phyloP scores from a whole-genome alignment of 2,888 invertebrate species.

The Crocallis elinguaria region DNA sequence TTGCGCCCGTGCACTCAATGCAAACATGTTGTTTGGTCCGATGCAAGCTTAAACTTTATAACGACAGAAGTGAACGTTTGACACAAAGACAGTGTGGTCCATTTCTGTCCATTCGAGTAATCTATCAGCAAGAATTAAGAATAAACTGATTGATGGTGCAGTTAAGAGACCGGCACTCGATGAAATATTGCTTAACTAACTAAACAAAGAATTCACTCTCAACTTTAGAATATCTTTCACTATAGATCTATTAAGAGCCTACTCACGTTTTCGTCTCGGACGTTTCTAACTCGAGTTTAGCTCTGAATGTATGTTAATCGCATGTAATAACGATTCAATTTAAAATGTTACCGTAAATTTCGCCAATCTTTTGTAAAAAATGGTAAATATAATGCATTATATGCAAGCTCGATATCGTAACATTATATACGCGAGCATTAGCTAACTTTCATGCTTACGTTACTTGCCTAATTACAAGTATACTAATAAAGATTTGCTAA shows the following conservation, averaged over 20 bases:
- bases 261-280: not conserved
- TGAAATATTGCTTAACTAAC: not conserved
- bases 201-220: slow-evolving; percentile 6
- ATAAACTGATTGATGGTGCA: not conserved
- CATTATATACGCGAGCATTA: not conserved
- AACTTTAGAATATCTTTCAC: not conserved
- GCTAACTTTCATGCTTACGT: slow-evolving; percentile 3
- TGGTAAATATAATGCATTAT: not conserved
- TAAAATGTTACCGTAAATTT: not conserved
- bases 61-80: not conserved
- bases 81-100: not conserved
- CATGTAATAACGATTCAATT: slow-evolving; percentile 1
- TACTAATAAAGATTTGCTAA: slow-evolving; percentile 19
- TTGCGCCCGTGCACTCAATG: slow-evolving; percentile 78
- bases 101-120: not conserved
- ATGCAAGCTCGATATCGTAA: slow-evolving; percentile 1
- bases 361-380: slow-evolving; percentile 3
- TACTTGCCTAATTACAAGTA: slow-evolving; percentile 23
- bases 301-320: not conserved
- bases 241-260: slow-evolving; percentile 1
- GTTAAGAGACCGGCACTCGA: not conserved
- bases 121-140: slow-evolving; percentile 2
- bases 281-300: slow-evolving; percentile 5
- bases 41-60: slow-evolving; percentile 18
- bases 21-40: slow-evolving; percentile 70